Evolutionary conservation across 2,888 invertebrate species (phyloP), one percentile per base, ranked within the genome.

Genomic region (Hydrotaea diabolus): DNA sequence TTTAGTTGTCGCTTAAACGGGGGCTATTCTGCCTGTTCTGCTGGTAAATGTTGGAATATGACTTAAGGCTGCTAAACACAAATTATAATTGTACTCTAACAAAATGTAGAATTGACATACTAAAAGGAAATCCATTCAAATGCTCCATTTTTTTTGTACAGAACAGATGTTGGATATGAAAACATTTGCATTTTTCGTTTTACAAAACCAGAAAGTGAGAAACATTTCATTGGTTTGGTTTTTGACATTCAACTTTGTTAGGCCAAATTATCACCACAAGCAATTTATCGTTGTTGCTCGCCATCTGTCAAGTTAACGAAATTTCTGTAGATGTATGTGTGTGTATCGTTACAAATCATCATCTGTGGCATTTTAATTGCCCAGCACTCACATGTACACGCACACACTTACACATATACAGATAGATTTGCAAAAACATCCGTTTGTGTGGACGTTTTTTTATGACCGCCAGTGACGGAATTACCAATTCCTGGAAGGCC

Each of bases 301-400:
- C 31, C 62, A 62, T 62, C 62, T 62, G 62, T 62, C 62, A 62
- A 62, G 36, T 62, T 62, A 62, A 62, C 31, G 8, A 31, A n/a
- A 62, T 62, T 62, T 17, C 26, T 62, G 31, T 36, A 31, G n/a
- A 11, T 31, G 26, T 11, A n/a, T 62, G n/a, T 49, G 49, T 49
- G 49, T 49, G 49, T n/a, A n/a, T 15, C n/a, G 49, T 49, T 15
- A 9, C 26, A 62, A 13, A 4, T 39, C 62, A 62, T 62, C 36
- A 21, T 21, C n/a, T 62, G 36, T 62, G 31, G 31, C 31, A 36
- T 31, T 62, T 62, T 62, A 62, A 62, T 62, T 62, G 36, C 26
- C 31, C 26, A 31, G 36, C 62, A 62, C 17, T 26, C 2, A 59
- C 59, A 23, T 26, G 19, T 2, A 21, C 31, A 62, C 15, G 31